These are phyloP conservation scores for Augochlorella aurata DNA, from an alignment of 2,888 invertebrate species.

Conservation along the genomic window DNA sequence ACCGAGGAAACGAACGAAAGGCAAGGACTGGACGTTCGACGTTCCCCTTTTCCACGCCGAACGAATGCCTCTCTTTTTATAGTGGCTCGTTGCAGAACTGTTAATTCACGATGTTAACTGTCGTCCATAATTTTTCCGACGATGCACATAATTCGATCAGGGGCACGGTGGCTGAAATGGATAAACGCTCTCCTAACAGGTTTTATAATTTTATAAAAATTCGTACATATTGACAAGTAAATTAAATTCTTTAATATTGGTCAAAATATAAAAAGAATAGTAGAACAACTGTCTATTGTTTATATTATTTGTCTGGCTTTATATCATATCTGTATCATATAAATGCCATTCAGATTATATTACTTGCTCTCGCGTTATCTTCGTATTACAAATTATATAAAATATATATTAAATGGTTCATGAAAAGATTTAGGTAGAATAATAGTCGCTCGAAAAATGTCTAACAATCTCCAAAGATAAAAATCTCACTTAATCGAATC, in stretches of 20 bases:
- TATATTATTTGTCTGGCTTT: too few species aligned
- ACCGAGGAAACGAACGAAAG: slow-evolving; percentile 8
- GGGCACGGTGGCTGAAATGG: background rate
- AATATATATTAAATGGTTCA: too few species aligned
- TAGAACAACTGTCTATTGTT: too few species aligned
- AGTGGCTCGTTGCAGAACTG: background rate
- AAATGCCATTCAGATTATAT: too few species aligned
- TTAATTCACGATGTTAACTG: background rate
- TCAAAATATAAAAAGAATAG: too few species aligned
- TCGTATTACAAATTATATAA: too few species aligned
- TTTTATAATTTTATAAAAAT: background rate
- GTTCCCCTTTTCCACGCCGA: background rate
- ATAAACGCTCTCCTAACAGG: background rate
- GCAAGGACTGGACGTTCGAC: background rate
- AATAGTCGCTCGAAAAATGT: background rate
- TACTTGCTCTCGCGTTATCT: too few species aligned
- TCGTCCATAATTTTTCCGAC: background rate
- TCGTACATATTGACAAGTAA: background rate
- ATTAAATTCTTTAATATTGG: too few species aligned
- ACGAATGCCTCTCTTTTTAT: slow-evolving; percentile 2
- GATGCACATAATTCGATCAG: background rate
- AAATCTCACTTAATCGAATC: background rate
- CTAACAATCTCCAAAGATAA: background rate
- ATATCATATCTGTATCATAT: too few species aligned
- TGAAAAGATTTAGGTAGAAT: too few species aligned